A percentile compares a stretch with the other conserved stretches of the same genome.
Evolutionary conservation across 2,888 invertebrate species (phyloP).

Genomic region (Sthenelais limicola): DNA sequence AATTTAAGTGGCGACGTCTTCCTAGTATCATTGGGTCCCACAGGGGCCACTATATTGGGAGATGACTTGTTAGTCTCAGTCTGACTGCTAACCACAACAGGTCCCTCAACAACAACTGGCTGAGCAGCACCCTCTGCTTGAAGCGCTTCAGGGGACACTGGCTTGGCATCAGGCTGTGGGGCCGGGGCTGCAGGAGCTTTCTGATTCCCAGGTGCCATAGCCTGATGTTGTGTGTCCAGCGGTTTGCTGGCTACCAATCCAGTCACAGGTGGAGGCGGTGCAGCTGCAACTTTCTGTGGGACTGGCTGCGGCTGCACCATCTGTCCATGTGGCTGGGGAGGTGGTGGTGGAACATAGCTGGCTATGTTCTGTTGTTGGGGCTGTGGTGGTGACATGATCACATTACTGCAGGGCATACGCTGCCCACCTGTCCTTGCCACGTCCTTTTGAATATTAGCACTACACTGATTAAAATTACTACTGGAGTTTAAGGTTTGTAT

Average conservation of each 20-base stretch:
- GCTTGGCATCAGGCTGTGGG: not conserved
- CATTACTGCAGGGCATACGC: not conserved
- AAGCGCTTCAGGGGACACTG: not conserved
- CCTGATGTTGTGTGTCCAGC: too few relatives aligned
- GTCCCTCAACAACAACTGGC: not conserved
- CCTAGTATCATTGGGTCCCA: too few relatives aligned
- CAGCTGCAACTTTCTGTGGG: not conserved
- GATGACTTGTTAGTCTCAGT: too few relatives aligned
- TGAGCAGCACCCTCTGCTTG: not conserved
- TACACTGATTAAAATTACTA: not conserved
- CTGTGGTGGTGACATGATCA: not conserved
- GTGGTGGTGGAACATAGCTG: not conserved
- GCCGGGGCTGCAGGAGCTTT: too few relatives aligned
- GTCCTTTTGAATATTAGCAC: constrained; percentile 23
- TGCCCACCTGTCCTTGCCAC: constrained; percentile 29
- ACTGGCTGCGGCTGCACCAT: not conserved
- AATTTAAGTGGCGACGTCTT: too few relatives aligned
- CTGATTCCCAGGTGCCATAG: not conserved
- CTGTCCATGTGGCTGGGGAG: not conserved
- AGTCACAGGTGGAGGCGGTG: too few relatives aligned
- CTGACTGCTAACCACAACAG: too few relatives aligned
- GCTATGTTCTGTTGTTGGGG: not conserved
- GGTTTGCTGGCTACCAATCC: too few relatives aligned
- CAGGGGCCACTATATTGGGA: too few relatives aligned
- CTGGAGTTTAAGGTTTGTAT: not conserved